Base-by-base conservation (phyloP, 2,888 invertebrate species). In the Gnatocerus cornutus region DNA sequence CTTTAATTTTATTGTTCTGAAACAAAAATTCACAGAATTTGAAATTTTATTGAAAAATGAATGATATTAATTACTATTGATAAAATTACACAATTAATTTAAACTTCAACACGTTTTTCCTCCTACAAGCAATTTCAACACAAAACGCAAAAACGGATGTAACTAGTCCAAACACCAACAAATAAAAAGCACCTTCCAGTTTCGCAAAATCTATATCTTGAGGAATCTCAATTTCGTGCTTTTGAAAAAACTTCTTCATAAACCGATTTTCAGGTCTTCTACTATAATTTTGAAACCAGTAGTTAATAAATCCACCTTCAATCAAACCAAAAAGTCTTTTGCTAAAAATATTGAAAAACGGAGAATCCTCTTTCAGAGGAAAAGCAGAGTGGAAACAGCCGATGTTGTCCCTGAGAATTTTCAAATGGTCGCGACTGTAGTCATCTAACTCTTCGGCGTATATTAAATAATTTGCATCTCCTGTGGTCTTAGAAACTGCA, bases 281-380 rank as follows among this genome's bases (percentile, higher is more conserved):
- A 7, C 63, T 29, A 6, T 65, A 70, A 12, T 33, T 41, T n/a
- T 0, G n/a, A 48, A 73, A 71, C 78, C 77, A 78, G 10, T 73
- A 59, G 9, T 67, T 30, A 3, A 75, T 59, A 2, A 77, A 58
- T 29, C 78, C 78, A 48, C 71, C 65, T 29, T 76, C 76, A 4
- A 74, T 43, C 50, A 74, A 68, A 5, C 29, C 37, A 5, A 10
- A 43, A 6, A 77, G 63, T n/a, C 66, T 50, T 14, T 41, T 53
- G 53, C 77, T 72, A 48, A 78, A 74, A 27, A 72, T 27, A 14
- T 68, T 14, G 1, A 65, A 70, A 64, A 74, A 75, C 0, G 77
- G 77, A 0, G 76, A 77, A 53, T 78, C 71, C 16, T 62, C 72
- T 33, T 50, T 67, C 39, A 78, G 46, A 6, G 69, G 73, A 52